phyloP scores from a whole-genome alignment of 2,797 vertebrate genomes.

The Oceanodroma leucorhoa region DNA sequence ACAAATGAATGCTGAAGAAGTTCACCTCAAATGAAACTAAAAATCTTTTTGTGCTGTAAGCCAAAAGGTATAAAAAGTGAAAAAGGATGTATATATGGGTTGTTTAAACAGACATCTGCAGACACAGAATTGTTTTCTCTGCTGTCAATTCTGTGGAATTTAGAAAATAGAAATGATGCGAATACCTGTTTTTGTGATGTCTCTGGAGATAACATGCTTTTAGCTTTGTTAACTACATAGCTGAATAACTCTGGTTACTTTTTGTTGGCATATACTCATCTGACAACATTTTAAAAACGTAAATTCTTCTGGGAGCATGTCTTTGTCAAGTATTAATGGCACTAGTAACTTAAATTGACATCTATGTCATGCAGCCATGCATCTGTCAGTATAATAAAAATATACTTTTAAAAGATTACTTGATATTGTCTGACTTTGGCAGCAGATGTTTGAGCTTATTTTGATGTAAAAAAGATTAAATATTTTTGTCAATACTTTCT shows the following conservation, averaged over 20 bases:
- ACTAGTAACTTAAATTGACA: conserved; percentile 68
- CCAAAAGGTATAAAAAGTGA: background rate
- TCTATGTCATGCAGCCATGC: conserved; percentile 62
- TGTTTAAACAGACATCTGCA: background rate
- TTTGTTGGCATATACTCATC: conserved; percentile 33
- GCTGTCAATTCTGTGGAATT: background rate
- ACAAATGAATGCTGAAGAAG: background rate
- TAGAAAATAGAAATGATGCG: background rate
- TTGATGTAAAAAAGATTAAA: conserved; percentile 67
- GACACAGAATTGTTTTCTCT: background rate
- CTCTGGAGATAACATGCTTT: conserved; percentile 48
- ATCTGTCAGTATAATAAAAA: conserved; percentile 68
- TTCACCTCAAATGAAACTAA: background rate
- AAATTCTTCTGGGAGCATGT: conserved; percentile 58
- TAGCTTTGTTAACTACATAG: conserved; percentile 42
- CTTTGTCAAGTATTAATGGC: conserved; percentile 66
- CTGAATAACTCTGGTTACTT: conserved; percentile 34
- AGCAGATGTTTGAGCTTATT: conserved; percentile 67
- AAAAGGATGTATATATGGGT: background rate
- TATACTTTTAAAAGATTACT: conserved; percentile 56
- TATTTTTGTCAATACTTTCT: conserved; percentile 67
- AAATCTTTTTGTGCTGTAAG: background rate
- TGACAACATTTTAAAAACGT: conserved; percentile 57
- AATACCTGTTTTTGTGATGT: conserved; percentile 9
- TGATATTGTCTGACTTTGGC: conserved; percentile 62